These are phyloP conservation scores for Cladorhizidae sp. DNA, from an alignment of 37 sponge, comb jelly and placozoan species.

Conservation along the genomic window DNA sequence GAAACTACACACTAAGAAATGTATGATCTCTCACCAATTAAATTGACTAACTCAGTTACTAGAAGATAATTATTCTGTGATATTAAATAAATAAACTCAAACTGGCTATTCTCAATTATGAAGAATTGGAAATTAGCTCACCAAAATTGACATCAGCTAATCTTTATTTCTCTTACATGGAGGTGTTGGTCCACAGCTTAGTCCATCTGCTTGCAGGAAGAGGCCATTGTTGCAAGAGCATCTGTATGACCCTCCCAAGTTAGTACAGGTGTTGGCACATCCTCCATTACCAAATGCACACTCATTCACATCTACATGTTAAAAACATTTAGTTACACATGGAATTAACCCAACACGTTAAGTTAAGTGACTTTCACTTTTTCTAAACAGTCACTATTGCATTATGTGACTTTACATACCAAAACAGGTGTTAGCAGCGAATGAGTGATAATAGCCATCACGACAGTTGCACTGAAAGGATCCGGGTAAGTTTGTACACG, in stretches of 20 bases:
- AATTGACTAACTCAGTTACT: too few relatives aligned
- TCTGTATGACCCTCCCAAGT: slow-evolving; percentile 30
- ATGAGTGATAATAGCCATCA: slow-evolving; percentile 33
- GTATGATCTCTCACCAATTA: too few relatives aligned
- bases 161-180: not conserved
- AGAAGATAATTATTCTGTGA: too few relatives aligned
- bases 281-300: slow-evolving; percentile 53
- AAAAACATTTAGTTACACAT: too few relatives aligned
- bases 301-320: slow-evolving; percentile 77
- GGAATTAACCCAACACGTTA: slow-evolving; percentile 25
- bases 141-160: too few relatives aligned
- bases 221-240: slow-evolving; percentile 28
- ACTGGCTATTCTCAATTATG: too few relatives aligned
- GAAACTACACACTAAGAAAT: not conserved
- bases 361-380: too few relatives aligned
- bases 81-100: too few relatives aligned
- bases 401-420: slow-evolving; percentile 7
- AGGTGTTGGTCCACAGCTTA: slow-evolving; percentile 3
- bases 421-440: slow-evolving; percentile 29
- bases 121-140: too few relatives aligned
- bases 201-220: slow-evolving; percentile 2
- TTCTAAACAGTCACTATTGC: too few relatives aligned
- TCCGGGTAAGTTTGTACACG: slow-evolving; percentile 29
- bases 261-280: slow-evolving; percentile 41
- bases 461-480: slow-evolving; percentile 48